Percentiles rank a stretch among this genome's conserved stretches.
Evolutionary conservation across 2,113 vertebrate species (phyloP).

Genomic region (Circaetus cinerascens): DNA sequence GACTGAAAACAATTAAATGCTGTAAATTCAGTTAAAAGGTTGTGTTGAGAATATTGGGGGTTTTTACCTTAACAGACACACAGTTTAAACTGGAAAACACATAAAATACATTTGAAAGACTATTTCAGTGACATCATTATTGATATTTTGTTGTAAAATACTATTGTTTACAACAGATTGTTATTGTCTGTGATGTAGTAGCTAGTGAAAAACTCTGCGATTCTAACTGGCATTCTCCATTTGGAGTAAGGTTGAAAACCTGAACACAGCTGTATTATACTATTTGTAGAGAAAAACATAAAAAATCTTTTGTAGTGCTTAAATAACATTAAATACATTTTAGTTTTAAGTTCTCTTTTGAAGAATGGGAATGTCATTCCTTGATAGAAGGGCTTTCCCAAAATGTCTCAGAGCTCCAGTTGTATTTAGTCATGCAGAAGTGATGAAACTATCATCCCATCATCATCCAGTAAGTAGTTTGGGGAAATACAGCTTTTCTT

Average conservation of each 20-base stretch:
- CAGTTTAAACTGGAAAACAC: not conserved
- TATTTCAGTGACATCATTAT: not conserved
- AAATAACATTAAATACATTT: not conserved
- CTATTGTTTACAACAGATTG: not conserved
- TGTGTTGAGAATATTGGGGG: not conserved
- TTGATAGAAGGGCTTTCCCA: not conserved
- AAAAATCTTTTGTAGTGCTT: not conserved
- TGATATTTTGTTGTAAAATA: not conserved
- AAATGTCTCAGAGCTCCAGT: not conserved
- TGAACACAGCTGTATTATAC: not conserved
- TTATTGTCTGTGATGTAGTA: not conserved
- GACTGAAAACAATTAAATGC: not conserved
- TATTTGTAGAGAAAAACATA: not conserved
- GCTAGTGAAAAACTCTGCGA: not conserved
- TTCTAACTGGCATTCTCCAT: not conserved
- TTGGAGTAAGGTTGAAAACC: not conserved
- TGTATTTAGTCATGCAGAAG: not conserved
- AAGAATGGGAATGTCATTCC: not conserved
- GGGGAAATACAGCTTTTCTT: too few species aligned
- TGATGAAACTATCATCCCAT: not conserved
- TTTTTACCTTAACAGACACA: not conserved
- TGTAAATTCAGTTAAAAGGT: not conserved
- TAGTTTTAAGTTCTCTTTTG: not conserved
- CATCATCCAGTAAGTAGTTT: too few species aligned
- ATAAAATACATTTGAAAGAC: not conserved